Evolutionary conservation across 2,113 vertebrate species (phyloP).

Genomic region (Lynx canadensis): DNA sequence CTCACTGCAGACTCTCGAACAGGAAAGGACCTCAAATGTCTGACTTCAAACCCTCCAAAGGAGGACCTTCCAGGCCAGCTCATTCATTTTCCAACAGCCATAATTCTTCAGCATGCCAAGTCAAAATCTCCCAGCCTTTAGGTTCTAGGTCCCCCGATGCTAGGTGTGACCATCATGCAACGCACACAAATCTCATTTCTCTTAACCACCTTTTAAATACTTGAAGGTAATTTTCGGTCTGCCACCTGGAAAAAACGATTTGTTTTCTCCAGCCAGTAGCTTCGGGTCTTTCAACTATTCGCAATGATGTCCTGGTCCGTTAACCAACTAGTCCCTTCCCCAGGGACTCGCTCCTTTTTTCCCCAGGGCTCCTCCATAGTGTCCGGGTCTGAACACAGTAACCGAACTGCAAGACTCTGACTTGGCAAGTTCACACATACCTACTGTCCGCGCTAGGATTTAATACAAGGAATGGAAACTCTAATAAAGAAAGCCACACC

Average conservation of each 20-base stretch:
- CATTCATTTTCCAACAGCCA: neutral
- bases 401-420: neutral
- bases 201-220: neutral
- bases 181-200: neutral
- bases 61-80: neutral
- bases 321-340: neutral
- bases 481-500: neutral
- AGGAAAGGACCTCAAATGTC: neutral
- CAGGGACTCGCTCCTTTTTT: neutral
- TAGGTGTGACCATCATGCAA: accelerated
- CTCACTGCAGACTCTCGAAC: neutral
- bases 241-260: neutral
- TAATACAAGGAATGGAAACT: neutral
- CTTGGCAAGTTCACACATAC: neutral
- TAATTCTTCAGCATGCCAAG: neutral
- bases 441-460: neutral
- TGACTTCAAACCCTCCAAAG: neutral
- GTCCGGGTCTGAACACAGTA: neutral
- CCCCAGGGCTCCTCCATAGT: neutral
- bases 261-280: neutral
- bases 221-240: neutral
- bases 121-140: neutral
- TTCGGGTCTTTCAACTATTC: neutral
- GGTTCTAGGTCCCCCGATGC: no score
- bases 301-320: neutral